Evolutionary conservation across 2,113 vertebrate species (phyloP).

Genomic region (Nothoprocta perdicaria): DNA sequence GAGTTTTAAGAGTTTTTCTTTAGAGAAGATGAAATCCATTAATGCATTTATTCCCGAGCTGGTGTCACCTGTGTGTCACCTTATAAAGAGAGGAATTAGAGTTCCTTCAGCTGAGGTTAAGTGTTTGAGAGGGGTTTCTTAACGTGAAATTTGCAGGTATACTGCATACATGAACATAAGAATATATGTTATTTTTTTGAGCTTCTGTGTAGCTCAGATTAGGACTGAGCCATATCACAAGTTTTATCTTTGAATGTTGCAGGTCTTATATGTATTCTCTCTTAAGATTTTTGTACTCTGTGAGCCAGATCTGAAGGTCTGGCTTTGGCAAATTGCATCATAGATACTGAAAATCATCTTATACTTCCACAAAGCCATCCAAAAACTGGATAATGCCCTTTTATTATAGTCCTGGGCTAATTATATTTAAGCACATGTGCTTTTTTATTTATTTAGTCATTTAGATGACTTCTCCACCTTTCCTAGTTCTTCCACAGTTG

Average conservation of each 20-base stretch:
- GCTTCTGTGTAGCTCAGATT: neutral
- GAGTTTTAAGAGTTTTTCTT: neutral
- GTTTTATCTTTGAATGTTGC: neutral
- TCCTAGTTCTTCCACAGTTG: neutral
- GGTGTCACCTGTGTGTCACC: neutral
- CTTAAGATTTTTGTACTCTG: neutral
- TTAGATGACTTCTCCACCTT: neutral
- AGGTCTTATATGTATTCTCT: neutral
- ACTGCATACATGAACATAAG: neutral
- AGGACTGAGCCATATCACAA: neutral
- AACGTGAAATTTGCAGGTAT: neutral
- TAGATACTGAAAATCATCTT: constrained; percentile 1
- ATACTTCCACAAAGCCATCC: neutral
- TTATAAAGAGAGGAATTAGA: neutral
- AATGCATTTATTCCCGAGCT: neutral
- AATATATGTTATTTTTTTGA: accelerated
- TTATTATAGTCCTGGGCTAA: neutral
- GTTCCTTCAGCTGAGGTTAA: neutral
- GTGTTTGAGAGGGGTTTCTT: neutral
- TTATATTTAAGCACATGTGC: neutral
- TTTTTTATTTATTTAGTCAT: neutral
- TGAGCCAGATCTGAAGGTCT: neutral
- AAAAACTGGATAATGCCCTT: neutral
- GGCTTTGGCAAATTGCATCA: neutral
- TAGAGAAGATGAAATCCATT: neutral